Base-by-base conservation (phyloP, 2,888 invertebrate genomes). In the Netelia inedita region DNA sequence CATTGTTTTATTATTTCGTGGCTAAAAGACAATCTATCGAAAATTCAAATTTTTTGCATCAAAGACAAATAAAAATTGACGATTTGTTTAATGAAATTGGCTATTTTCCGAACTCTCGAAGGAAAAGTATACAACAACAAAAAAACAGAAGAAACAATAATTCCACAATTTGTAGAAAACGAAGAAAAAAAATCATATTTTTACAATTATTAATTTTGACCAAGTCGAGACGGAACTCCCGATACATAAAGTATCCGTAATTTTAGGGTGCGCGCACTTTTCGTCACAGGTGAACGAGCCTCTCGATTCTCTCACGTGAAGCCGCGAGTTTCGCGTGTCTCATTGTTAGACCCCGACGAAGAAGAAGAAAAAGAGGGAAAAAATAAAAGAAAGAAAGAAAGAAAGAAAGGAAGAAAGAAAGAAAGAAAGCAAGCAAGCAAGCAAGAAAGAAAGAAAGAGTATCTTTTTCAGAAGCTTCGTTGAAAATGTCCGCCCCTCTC, bases 221-320 rank as follows among this genome's bases (percentile, higher is more conserved):
- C 5, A 28, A 28, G 5, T 28, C 28, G 28, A 28, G 5, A 5
- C 5, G 28, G 28, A 28, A 28, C 3, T 3, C 5, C 28, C 53
- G 9, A 53, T 57, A 16, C 19, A 21, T 19, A 19, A n/a, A 2
- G 57, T 35, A 71, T 19, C 5, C 35, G 71, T 78, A 82, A 82
- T 82, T 84, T 84, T 11, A 69, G 81, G 84, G 19, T 74, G 46
- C 57, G 23, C 66, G 53, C 10, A 72, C 72, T 78, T 78, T 78
- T 84, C 84, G 78, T 84, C 76, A 84, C 86, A 79, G 86, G 79
- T 79, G 75, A 79, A 81, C 66, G 79, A 86, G 81, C 68, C 57
- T 55, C 66, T 11, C 68, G 79, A 69, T 63, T 6, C 63, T 23
- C 41, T 50, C n/a, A 28, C 43, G 68, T 2, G 68, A 61, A 19